Evolutionary conservation across 2,888 invertebrate genomes (phyloP).

Genomic region (Disparrhopalites patrizii): DNA sequence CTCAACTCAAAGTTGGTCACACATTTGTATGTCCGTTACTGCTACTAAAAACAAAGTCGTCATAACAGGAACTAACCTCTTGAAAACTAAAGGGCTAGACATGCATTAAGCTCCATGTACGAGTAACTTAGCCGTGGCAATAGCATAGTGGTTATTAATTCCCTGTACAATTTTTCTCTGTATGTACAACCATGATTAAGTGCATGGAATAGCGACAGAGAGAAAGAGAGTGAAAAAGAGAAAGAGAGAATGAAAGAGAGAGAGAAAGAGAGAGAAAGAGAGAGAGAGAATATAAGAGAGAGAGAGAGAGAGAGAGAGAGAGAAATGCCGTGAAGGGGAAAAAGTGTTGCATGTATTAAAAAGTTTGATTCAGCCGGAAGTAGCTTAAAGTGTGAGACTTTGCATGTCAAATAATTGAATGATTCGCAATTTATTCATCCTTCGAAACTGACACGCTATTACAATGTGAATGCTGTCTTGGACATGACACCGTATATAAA

Average conservation of each 20-base stretch:
- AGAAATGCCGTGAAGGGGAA: constrained; percentile 26
- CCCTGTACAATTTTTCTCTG: too few relatives aligned
- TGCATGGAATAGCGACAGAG: background rate
- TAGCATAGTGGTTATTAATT: too few relatives aligned
- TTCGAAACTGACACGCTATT: constrained; percentile 31
- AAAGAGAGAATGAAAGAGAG: background rate
- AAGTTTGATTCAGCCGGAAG: constrained; percentile 42
- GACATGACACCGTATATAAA: too few relatives aligned
- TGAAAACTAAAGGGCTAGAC: background rate
- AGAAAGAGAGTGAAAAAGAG: background rate
- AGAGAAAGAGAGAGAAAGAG: constrained; percentile 3
- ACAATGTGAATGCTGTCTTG: too few relatives aligned
- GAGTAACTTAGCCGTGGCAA: too few relatives aligned
- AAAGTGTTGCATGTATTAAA: constrained; percentile 18
- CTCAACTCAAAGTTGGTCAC: background rate
- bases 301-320: background rate
- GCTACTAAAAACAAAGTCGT: background rate
- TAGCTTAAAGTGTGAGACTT: constrained; percentile 48
- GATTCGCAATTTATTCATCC: constrained; percentile 48
- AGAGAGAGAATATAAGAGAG: background rate
- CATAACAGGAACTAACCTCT: background rate
- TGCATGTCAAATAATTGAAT: constrained; percentile 49
- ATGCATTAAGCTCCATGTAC: too few relatives aligned
- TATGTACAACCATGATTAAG: too few relatives aligned
- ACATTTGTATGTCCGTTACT: constrained; percentile 5